phyloP scores from a whole-genome alignment of 2,113 vertebrate species.

The Typhlomys cinereus region DNA sequence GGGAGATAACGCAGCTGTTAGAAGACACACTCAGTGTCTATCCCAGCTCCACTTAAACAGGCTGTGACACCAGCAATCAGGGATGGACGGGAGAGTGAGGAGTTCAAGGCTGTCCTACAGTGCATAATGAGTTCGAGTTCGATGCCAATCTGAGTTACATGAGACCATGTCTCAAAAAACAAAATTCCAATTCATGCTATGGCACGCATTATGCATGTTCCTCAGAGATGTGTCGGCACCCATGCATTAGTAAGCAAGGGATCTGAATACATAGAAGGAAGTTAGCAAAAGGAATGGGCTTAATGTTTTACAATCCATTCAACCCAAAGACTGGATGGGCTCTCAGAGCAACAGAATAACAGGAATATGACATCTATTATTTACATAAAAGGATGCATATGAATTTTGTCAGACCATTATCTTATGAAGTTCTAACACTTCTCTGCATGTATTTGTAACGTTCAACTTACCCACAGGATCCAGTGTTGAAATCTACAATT shows the following conservation, averaged over 20 bases:
- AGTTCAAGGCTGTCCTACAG: too few species aligned
- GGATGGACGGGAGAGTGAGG: too few species aligned
- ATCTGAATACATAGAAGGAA: background rate
- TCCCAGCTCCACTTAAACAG: too few species aligned
- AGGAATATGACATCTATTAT: background rate
- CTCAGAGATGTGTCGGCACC: background rate
- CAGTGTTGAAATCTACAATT: background rate
- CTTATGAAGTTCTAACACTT: background rate
- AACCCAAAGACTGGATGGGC: background rate
- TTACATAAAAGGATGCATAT: background rate
- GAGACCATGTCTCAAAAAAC: too few species aligned
- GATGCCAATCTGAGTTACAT: too few species aligned
- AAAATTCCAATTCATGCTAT: too few species aligned
- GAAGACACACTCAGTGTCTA: too few species aligned
- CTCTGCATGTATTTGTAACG: background rate
- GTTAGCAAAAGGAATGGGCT: background rate
- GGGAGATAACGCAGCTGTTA: too few species aligned
- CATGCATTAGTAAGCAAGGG: background rate
- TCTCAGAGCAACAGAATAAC: background rate
- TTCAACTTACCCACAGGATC: background rate
- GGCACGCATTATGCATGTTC: background rate
- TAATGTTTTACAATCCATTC: background rate
- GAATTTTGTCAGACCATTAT: background rate
- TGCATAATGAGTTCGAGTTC: too few species aligned
- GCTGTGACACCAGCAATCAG: too few species aligned